Evolutionary conservation across 2,113 vertebrate species (phyloP).

Genomic region (Percopsis transmontana): DNA sequence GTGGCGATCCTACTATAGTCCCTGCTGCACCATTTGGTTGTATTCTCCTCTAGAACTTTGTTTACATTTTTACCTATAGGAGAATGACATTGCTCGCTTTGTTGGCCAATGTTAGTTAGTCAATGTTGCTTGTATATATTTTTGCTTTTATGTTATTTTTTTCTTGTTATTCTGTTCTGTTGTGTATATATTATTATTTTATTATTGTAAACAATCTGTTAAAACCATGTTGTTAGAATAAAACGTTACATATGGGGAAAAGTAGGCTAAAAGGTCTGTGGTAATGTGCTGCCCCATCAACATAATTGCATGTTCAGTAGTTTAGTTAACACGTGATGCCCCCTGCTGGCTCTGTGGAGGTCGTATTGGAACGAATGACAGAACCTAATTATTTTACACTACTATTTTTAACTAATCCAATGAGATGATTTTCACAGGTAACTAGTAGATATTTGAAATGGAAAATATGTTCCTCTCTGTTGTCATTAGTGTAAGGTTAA

Average conservation of each 20-base stretch:
- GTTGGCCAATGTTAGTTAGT: constrained; percentile 44
- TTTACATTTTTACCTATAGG: constrained; percentile 65
- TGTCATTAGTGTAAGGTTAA: background rate
- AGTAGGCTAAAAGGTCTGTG: background rate
- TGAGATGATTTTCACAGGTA: constrained; percentile 25
- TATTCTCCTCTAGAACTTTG: constrained; percentile 43
- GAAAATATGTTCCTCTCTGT: background rate
- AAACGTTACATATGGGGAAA: constrained; percentile 51
- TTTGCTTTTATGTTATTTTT: constrained; percentile 25
- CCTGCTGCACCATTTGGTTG: constrained; percentile 22
- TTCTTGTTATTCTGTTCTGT: constrained; percentile 45
- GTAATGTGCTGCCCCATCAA: constrained; percentile 1
- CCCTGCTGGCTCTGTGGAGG: constrained; percentile 31
- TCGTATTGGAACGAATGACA: background rate
- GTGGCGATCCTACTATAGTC: constrained; percentile 19
- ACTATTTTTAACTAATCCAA: constrained; percentile 34
- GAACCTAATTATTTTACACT: constrained; percentile 16
- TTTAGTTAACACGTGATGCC: constrained; percentile 20
- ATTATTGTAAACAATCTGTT: constrained; percentile 59
- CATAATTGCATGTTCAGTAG: background rate
- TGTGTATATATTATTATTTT: constrained; percentile 65
- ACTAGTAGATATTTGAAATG: background rate
- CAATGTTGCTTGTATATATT: constrained; percentile 69
- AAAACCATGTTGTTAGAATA: constrained; percentile 62
- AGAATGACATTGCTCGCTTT: constrained; percentile 28